Base-by-base conservation (phyloP, 2,113 vertebrate genomes). In the Heterochromis multidens region DNA sequence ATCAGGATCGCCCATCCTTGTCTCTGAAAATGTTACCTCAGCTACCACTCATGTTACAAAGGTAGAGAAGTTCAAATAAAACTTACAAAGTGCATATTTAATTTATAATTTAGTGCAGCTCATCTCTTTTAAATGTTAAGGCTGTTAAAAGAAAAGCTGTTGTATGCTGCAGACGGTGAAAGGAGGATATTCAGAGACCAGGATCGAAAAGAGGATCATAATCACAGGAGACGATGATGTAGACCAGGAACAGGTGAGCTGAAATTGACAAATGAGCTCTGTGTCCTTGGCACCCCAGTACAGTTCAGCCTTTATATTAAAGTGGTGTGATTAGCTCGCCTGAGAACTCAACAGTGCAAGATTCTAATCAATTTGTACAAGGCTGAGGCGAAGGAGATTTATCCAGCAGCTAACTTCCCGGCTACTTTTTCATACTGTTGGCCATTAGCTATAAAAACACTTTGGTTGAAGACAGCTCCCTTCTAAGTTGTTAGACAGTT, bases 181-280 rank as follows among this genome's bases (percentile, higher is more conserved):
- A 96, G 99, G 99, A 83, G 99, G 99, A 25, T 99, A 99, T 93
- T 99, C 98, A 0, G 99, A 99, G 95, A 99, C 99, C 1, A 97
- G 99, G 88, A 99, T 99, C 40, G 99, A 99, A 96, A 99, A 99
- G 92, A 97, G 99, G 94, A 99, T 99, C 95, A 99, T 99, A 89
- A 99, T 99, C 93, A 99, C 98, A 2, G 99, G 99, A 90, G 99
- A 99, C 56, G 99, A 99, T 93, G 99, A 99, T 17, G 99, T 99
- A 46, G 98, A 99, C 92, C 99, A 99, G 96, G 98, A 99, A 83
- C 98, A 99, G 97, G 99, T 99, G 95, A 92, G 88, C 11, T n/a
- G 46, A 62, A 21, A 6, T 23, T 43, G 27, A 49, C 14, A n/a
- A 33, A 29, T 9, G 56, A 65, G 21, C 57, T 76, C 21, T 17